Percentiles rank a stretch among this genome's conserved stretches.
phyloP scores from a whole-genome alignment of 2,797 vertebrate genomes.

The Arremon aurantiirostris region DNA sequence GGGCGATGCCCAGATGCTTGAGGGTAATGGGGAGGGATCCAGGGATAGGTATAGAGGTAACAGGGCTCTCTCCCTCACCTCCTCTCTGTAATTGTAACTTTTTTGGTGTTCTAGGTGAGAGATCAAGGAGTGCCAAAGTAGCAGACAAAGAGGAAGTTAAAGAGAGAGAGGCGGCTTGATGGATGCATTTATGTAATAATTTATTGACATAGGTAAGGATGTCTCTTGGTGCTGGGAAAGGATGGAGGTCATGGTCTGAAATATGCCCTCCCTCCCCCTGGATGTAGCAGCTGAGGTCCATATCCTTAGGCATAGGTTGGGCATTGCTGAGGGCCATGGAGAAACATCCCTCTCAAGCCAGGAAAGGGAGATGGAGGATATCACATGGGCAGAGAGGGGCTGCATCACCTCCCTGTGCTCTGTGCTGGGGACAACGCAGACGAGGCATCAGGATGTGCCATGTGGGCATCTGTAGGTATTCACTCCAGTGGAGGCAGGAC shows the following conservation, averaged over 20 bases:
- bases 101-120: not conserved
- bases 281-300: not conserved
- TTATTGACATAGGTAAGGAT: not conserved
- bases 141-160: not conserved
- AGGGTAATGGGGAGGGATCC: rapidly evolving
- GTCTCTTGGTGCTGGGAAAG: not conserved
- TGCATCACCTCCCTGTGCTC: rapidly evolving
- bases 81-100: not conserved
- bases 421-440: rapidly evolving
- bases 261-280: not conserved
- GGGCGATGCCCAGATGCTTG: rapidly evolving
- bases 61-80: not conserved
- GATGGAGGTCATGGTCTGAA: not conserved
- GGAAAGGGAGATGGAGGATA: not conserved
- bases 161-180: not conserved
- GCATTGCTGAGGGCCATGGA: rapidly evolving
- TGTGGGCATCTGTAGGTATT: rapidly evolving
- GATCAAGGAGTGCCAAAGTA: not conserved
- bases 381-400: not conserved
- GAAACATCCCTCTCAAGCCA: rapidly evolving
- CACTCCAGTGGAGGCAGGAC: not conserved
- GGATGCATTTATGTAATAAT: not conserved
- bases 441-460: rapidly evolving
- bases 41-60: not conserved
- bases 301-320: not conserved